These are phyloP conservation scores for Spilosoma lubricipeda DNA, from an alignment of 2,888 invertebrate genomes.

Conservation along the genomic window DNA sequence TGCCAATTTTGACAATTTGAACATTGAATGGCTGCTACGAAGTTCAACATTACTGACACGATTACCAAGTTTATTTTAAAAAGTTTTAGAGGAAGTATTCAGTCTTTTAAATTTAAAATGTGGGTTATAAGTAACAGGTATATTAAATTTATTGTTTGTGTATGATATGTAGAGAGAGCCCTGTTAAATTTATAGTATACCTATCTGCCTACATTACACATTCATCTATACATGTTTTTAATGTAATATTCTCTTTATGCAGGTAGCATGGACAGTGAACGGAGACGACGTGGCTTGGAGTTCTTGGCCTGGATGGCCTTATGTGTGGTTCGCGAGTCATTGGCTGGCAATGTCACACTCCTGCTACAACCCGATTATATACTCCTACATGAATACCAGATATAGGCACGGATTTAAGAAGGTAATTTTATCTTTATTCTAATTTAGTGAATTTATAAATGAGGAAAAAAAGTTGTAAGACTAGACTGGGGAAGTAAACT, in stretches of 20 bases:
- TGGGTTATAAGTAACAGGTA: too few species aligned
- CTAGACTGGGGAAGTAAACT: too few species aligned
- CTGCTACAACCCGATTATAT: conserved; percentile 95
- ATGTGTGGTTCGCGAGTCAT: conserved; percentile 92
- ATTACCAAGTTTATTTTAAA: too few species aligned
- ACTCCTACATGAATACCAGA: conserved; percentile 94
- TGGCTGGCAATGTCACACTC: conserved; percentile 96
- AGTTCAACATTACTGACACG: neutral
- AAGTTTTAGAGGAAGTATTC: too few species aligned
- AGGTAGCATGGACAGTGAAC: conserved; percentile 88
- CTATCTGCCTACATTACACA: neutral
- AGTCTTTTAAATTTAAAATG: too few species aligned
- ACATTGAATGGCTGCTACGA: neutral
- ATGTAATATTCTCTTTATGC: conserved; percentile 31
- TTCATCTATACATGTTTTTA: neutral
- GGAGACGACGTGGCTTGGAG: conserved; percentile 84
- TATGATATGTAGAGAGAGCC: neutral
- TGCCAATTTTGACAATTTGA: neutral
- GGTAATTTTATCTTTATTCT: conserved; percentile 60
- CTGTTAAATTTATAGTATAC: neutral
- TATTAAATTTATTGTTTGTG: neutral
- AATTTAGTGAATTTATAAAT: too few species aligned
- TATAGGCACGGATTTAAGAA: conserved; percentile 91
- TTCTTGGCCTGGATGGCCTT: conserved; percentile 89
- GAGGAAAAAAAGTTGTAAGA: too few species aligned